phyloP scores from a whole-genome alignment of 2,113 vertebrate species.

The Bos taurus region DNA sequence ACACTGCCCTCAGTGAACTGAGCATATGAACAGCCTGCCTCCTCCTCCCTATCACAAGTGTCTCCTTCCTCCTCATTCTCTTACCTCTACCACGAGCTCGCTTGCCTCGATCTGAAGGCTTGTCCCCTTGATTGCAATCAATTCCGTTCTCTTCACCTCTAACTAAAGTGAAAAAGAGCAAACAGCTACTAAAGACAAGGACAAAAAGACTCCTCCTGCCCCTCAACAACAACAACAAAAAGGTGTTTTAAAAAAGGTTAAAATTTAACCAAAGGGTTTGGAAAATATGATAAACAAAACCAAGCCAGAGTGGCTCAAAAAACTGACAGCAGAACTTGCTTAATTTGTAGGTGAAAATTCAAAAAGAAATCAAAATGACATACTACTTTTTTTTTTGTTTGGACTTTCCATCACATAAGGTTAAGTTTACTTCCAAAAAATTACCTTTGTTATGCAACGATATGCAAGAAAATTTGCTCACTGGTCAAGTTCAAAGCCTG shows the following conservation, averaged over 20 bases:
- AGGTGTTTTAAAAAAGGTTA: neutral
- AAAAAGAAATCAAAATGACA: neutral
- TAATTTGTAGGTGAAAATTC: neutral
- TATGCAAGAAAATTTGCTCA: neutral
- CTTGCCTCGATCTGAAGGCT: slow-evolving; percentile 89
- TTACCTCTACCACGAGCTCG: slow-evolving; percentile 92
- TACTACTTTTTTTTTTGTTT: neutral
- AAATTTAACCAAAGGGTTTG: neutral
- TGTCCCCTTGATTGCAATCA: slow-evolving; percentile 88
- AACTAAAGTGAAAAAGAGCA: slow-evolving; percentile 77
- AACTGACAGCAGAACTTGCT: neutral
- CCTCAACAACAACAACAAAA: neutral
- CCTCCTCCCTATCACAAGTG: neutral
- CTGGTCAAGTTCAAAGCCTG: neutral
- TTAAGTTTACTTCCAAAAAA: neutral
- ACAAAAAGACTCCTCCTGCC: neutral
- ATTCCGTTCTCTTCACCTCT: slow-evolving; percentile 94
- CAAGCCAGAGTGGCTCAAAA: neutral
- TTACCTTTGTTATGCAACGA: neutral
- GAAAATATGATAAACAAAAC: neutral
- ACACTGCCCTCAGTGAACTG: neutral
- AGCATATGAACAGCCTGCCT: neutral
- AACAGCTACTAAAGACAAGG: neutral
- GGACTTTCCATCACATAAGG: neutral
- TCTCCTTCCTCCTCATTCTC: neutral